These are phyloP conservation scores for Crotalus horridus DNA, from an alignment of 2,113 vertebrate species.

Conservation along the genomic window DNA sequence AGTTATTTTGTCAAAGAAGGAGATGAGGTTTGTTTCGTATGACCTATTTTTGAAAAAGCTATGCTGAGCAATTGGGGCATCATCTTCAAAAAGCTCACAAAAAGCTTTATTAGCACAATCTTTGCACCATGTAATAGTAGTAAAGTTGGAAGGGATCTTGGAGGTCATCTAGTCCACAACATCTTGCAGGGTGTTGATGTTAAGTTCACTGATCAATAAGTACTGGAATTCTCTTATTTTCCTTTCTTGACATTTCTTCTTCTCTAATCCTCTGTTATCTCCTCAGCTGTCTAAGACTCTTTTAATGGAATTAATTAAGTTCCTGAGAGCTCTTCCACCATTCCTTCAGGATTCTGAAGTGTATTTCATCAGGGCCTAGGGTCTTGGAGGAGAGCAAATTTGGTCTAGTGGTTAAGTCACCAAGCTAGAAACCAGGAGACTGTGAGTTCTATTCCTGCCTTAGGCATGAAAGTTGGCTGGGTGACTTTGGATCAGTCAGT, in stretches of 20 bases:
- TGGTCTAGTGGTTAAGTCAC: too few relatives aligned
- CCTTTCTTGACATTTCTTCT: not conserved
- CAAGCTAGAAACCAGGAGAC: too few relatives aligned
- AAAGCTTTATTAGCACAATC: too few relatives aligned
- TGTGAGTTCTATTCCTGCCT: too few relatives aligned
- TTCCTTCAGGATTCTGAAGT: not conserved
- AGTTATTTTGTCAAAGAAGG: not conserved
- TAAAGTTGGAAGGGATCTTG: too few relatives aligned
- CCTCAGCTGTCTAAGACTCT: not conserved
- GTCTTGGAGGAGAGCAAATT: not conserved
- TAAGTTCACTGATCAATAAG: not conserved
- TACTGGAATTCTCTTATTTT: not conserved
- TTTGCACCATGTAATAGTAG: too few relatives aligned
- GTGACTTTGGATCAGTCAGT: too few relatives aligned
- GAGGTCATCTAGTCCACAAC: too few relatives aligned
- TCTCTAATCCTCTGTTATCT: not conserved
- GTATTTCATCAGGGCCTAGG: not conserved
- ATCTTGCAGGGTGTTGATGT: not conserved
- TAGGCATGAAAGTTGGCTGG: too few relatives aligned
- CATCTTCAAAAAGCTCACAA: not conserved
- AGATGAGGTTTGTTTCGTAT: not conserved
- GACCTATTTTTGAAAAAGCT: not conserved
- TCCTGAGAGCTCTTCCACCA: not conserved
- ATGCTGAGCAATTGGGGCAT: not conserved
- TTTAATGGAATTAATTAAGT: not conserved